Percentiles rank a stretch among this genome's conserved stretches.
These are phyloP conservation scores for Macropus fuliginosus DNA, from an alignment of 2,797 vertebrate genomes.

Conservation along the genomic window DNA sequence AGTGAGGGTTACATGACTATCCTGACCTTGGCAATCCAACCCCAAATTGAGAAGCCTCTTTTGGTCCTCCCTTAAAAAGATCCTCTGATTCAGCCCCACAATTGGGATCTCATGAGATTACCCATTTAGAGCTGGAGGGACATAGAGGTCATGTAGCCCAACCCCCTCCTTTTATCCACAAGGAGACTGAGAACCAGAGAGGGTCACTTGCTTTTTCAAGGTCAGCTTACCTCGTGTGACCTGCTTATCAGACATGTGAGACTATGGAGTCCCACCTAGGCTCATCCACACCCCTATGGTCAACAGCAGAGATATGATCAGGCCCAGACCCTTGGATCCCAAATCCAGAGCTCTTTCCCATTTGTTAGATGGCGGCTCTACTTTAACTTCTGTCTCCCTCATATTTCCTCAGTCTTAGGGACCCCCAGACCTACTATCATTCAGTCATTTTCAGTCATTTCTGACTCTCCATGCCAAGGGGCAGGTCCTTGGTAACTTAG, in stretches of 20 bases:
- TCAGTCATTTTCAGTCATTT: too few relatives aligned
- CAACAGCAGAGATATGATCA: not conserved
- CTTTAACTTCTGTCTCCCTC: not conserved
- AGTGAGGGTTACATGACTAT: fast-evolving
- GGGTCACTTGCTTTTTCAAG: not conserved
- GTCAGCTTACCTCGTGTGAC: not conserved
- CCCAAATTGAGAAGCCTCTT: not conserved
- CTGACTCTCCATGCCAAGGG: not conserved
- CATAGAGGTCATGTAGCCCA: too few relatives aligned
- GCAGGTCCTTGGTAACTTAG: not conserved
- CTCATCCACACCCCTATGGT: not conserved
- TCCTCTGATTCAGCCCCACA: not conserved
- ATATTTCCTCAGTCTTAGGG: not conserved
- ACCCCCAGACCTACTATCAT: not conserved
- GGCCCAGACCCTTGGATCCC: not conserved
- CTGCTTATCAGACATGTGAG: not conserved
- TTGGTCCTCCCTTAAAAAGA: not conserved
- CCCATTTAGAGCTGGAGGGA: not conserved
- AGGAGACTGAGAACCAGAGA: not conserved
- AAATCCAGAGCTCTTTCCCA: not conserved
- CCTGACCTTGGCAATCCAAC: fast-evolving
- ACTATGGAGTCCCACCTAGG: not conserved
- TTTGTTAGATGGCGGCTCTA: not conserved
- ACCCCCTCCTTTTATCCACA: not conserved
- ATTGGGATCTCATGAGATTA: not conserved